A percentile compares a stretch with the other conserved stretches of the same genome.
Conservation (phyloP, 2,888 invertebrate genomes). For the Nomada hirtipes region DNA sequence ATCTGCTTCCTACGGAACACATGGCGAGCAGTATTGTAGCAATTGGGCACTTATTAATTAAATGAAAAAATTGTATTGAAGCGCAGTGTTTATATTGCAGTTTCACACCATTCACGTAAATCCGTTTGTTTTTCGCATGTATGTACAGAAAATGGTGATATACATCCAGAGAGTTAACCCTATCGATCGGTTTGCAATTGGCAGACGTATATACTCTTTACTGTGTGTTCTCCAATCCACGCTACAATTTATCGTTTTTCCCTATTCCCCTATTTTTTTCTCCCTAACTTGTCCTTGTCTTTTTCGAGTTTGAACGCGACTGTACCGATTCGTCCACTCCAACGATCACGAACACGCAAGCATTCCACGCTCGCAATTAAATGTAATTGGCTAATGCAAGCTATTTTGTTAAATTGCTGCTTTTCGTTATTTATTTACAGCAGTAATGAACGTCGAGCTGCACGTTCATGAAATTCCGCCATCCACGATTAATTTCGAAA, state of each 20-base stretch:
- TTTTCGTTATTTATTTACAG: constrained; percentile 15
- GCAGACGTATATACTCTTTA: constrained; percentile 6
- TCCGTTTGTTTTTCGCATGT: constrained; percentile 5
- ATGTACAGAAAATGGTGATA: constrained; percentile 14
- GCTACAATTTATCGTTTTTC: constrained; percentile 13
- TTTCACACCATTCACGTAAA: not conserved
- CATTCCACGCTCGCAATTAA: constrained; percentile 11
- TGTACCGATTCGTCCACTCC: not conserved
- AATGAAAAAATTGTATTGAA: no score
- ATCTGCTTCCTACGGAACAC: no score
- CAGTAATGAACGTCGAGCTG: constrained; percentile 8
- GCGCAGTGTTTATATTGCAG: no score
- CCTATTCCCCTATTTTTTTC: not conserved
- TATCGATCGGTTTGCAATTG: constrained; percentile 43
- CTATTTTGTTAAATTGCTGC: constrained; percentile 35
- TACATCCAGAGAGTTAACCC: not conserved
- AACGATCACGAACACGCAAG: not conserved
- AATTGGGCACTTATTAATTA: no score
- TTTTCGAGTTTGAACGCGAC: not conserved
- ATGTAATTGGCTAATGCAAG: constrained; percentile 42
- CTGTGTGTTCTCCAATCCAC: constrained; percentile 19
- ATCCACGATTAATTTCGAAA: no score
- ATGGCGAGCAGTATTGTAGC: no score
- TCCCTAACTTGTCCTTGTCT: not conserved
- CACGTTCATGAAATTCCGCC: no score